Evolutionary conservation across 2,797 vertebrate species (phyloP), one percentile per base, ranked within the genome.

Genomic region (Clamator glandarius): DNA sequence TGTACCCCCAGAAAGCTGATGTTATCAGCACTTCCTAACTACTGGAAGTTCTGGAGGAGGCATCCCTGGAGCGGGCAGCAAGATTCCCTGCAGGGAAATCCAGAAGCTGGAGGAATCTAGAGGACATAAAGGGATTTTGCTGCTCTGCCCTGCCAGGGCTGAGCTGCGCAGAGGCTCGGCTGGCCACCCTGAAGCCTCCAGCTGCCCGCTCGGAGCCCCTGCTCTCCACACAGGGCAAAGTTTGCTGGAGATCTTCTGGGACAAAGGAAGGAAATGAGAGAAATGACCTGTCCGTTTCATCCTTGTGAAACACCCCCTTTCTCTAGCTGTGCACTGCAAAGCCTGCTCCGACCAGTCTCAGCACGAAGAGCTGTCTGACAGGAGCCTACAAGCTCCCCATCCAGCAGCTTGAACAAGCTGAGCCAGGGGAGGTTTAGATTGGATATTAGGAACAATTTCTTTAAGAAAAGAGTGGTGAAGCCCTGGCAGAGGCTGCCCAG

Each of bases 181-280:
- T 75, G 55, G 33, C 11, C 44, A 42, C 41, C 51, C 42, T 42
- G 33, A 41, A 51, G 48, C 36, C 26, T 78, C 39, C 59, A 51
- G n/a, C 54, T 80, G 48, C 50, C 29, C 52, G 4, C 58, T 36
- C 36, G 24, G 20, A 91, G 28, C 4, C 11, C 20, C 36, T 0
- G 2, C 50, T 86, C 44, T 83, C 50, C 26, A 20, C 55, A 33
- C 3, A 2, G 68, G n/a, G 5, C 25, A 84, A 80, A 72, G 69
- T 48, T 54, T 91, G 42, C 50, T 39, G 29, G 72, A 70, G 35
- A 33, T 31, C 89, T 92, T 74, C 48, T 64, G 77, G 36, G 46
- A 42, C 76, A 63, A 55, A 77, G 35, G 79, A 89, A 93, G 73
- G 66, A 90, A 87, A 68, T 28, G 41, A 81, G 61, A n/a, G 61